Evolutionary conservation across 2,888 invertebrate genomes (phyloP), one percentile per base, ranked within the genome.

Genomic region (Patella caerulea): DNA sequence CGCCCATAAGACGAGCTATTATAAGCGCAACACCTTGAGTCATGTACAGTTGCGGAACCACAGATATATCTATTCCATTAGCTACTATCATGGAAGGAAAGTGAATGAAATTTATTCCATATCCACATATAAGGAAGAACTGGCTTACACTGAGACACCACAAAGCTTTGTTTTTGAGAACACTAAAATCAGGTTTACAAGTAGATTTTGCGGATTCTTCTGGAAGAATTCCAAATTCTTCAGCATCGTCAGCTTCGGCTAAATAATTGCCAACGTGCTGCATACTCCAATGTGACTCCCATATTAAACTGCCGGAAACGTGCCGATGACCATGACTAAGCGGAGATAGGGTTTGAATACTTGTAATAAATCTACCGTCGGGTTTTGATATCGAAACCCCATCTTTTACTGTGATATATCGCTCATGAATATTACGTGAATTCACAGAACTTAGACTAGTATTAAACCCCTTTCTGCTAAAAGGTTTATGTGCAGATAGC

Each of bases 261-360:
- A 65, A 15, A 65, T 24, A 24, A 24, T 65, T 65, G 3, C 65
- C 65, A 15, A 65, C 65, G 65, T 65, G 19, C 24, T 65, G 65
- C 65, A 65, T 65, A 65, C 65, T 65, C 65, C 65, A 65, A 14
- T 65, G 65, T 24, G 65, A 65, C 24, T 65, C 19, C 65, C 65
- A 65, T 24, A 65, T 65, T 19, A 65, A 19, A 24, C 65, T 65
- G 19, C 19, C 24, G 24, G 65, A 65, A 65, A 19, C 17, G 24
- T 65, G 24, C 14, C 24, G 65, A 65, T 24, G 65, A 45, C 45
- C 45, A 11, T 65, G 65, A 19, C 19, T 24, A 19, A 65, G 4
- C 12, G 65, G 24, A 11, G 19, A 24, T 0, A 65, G 19, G 65
- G 65, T 65, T 19, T 65, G 19, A 14, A 65, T 65, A 24, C 65